Conservation (phyloP, 2,888 invertebrate species). For the Allolobophora icterica region DNA sequence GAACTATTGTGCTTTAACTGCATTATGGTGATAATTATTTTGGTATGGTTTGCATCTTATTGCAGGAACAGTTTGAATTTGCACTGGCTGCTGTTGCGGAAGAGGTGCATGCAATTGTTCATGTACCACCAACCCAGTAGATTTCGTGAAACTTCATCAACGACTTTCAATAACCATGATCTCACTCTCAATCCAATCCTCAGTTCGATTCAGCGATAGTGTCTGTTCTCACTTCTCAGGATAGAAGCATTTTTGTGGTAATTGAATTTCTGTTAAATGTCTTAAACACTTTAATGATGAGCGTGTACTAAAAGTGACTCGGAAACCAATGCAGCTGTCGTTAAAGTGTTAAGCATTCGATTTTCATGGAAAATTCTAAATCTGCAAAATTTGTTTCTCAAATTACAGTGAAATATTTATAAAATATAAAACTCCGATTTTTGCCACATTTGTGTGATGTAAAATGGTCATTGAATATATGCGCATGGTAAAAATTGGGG, state of each 20-base stretch:
- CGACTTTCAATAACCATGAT: not conserved
- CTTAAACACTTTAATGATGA: too few species aligned
- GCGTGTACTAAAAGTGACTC: too few species aligned
- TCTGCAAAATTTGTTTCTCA: not conserved
- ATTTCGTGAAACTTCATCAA: not conserved
- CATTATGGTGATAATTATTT: not conserved
- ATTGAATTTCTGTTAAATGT: not conserved
- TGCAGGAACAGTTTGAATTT: conserved; percentile 92
- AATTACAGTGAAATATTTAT: not conserved
- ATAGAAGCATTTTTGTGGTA: not conserved
- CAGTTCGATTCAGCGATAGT: not conserved
- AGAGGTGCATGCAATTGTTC: conserved; percentile 92
- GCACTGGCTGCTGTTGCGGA: conserved; percentile 96
- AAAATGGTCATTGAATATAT: not conserved
- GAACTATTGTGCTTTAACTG: too few species aligned
- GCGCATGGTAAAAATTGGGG: not conserved
- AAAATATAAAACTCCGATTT: not conserved
- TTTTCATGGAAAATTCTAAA: not conserved
- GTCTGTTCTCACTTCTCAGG: not conserved
- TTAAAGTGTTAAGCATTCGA: too few species aligned
- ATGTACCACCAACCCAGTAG: conserved; percentile 28
- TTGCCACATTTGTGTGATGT: not conserved
- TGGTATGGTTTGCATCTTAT: not conserved
- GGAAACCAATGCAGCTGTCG: too few species aligned
- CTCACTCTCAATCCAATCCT: not conserved